phyloP scores from a whole-genome alignment of 2,888 invertebrate genomes.

The Chromoteleia sp. region DNA sequence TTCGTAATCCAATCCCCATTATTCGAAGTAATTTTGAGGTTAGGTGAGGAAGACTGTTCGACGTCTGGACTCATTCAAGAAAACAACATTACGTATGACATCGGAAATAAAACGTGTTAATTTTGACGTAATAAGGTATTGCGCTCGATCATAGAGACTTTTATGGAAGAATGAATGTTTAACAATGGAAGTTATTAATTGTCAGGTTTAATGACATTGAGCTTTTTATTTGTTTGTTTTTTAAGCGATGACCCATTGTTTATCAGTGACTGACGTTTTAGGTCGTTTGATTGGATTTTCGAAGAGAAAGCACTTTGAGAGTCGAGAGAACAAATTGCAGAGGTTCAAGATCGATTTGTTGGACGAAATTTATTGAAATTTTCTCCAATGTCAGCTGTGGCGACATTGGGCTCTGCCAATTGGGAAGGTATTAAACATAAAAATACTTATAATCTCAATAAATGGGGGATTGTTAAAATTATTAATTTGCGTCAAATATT shows the following conservation, averaged over 20 bases:
- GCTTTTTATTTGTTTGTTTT: neutral
- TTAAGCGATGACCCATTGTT: too few relatives aligned
- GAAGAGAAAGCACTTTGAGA: neutral
- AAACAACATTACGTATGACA: neutral
- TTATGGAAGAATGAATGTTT: neutral
- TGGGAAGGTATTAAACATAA: too few relatives aligned
- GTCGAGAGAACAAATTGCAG: too few relatives aligned
- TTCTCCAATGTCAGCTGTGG: too few relatives aligned
- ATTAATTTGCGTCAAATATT: too few relatives aligned
- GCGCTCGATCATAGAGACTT: neutral
- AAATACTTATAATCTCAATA: too few relatives aligned
- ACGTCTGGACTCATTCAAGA: neutral
- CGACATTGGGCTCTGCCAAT: too few relatives aligned
- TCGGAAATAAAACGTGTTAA: neutral
- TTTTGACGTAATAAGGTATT: constrained; percentile 17
- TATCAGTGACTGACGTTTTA: too few relatives aligned
- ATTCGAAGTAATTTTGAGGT: constrained; percentile 8
- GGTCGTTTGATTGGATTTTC: neutral
- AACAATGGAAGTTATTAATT: neutral
- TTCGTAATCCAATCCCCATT: neutral
- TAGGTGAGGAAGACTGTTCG: neutral
- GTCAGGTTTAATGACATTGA: neutral
- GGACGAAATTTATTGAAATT: too few relatives aligned
- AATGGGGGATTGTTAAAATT: too few relatives aligned
- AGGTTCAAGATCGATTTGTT: too few relatives aligned